Conservation (phyloP, 2,888 invertebrate genomes). For the Drosophila lutescens region DNA sequence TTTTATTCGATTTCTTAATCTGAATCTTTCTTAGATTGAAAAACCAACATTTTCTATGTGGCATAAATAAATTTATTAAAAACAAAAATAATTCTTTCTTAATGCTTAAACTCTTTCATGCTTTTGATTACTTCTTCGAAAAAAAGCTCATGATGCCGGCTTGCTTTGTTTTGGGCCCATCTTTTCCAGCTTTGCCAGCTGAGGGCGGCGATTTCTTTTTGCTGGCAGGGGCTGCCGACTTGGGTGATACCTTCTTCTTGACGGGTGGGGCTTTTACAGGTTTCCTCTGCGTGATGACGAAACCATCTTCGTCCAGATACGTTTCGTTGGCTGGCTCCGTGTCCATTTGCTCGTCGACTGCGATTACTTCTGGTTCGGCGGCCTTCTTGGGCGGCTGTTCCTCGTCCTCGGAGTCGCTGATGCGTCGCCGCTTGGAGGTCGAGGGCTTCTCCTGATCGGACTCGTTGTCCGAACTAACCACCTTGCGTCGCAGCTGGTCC, state of each 20-base stretch:
- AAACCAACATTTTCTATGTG: not conserved
- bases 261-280: slow-evolving; percentile 56
- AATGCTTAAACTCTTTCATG: not conserved
- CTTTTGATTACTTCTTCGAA: slow-evolving; percentile 69
- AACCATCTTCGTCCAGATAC: slow-evolving; percentile 82
- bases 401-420: slow-evolving; percentile 82
- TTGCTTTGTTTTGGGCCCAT: slow-evolving; percentile 77
- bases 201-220: slow-evolving; percentile 70
- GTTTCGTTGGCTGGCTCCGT: slow-evolving; percentile 66
- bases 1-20: too few species aligned
- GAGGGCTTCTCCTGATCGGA: slow-evolving; percentile 42
- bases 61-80: not conserved
- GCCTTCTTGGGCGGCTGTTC: slow-evolving; percentile 67
- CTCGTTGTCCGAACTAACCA: slow-evolving; percentile 68
- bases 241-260: slow-evolving; percentile 55
- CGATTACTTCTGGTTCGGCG: slow-evolving; percentile 55
- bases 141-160: slow-evolving; percentile 82
- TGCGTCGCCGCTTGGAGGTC: slow-evolving; percentile 76
- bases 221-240: slow-evolving; percentile 37
- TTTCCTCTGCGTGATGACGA: slow-evolving; percentile 79
- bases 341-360: slow-evolving; percentile 32
- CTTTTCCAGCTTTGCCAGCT: slow-evolving; percentile 50
- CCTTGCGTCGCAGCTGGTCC: slow-evolving; percentile 74
- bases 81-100: not conserved
- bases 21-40: too few species aligned